These are phyloP conservation scores for Trachemys scripta DNA, from an alignment of 2,113 vertebrate genomes.

Conservation along the genomic window DNA sequence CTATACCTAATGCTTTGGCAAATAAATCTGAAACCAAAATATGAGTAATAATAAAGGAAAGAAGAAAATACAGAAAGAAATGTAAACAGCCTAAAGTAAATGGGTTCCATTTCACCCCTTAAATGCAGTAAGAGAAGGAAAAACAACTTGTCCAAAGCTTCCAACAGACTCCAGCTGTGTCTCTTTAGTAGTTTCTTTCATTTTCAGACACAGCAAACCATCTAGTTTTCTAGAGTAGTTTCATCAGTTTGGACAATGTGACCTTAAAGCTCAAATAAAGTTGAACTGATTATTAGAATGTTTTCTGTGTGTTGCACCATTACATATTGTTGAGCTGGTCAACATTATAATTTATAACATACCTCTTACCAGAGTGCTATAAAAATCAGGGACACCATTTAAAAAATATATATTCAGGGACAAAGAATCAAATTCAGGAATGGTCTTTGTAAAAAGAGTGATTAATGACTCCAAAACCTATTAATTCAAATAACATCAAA, in stretches of 20 bases:
- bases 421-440: slow-evolving; percentile 2
- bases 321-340: background rate
- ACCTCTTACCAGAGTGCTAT: background rate
- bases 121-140: background rate
- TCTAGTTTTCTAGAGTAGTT: background rate
- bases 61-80: background rate
- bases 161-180: background rate
- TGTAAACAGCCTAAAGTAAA: background rate
- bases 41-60: background rate
- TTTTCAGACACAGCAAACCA: slow-evolving; percentile 1
- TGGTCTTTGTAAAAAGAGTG: background rate
- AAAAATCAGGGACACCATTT: background rate
- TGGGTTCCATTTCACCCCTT: background rate
- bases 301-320: background rate
- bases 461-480: background rate
- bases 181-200: background rate
- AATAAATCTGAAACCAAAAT: slow-evolving; percentile 31
- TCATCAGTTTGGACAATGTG: background rate
- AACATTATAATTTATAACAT: background rate
- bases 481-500: background rate
- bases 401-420: background rate
- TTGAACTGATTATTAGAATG: slow-evolving; percentile 1
- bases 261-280: slow-evolving; percentile 32
- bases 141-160: background rate
- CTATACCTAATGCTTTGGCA: background rate